These are phyloP conservation scores for Clistopyga incitator DNA, from an alignment of 2,888 invertebrate species.

Conservation along the genomic window DNA sequence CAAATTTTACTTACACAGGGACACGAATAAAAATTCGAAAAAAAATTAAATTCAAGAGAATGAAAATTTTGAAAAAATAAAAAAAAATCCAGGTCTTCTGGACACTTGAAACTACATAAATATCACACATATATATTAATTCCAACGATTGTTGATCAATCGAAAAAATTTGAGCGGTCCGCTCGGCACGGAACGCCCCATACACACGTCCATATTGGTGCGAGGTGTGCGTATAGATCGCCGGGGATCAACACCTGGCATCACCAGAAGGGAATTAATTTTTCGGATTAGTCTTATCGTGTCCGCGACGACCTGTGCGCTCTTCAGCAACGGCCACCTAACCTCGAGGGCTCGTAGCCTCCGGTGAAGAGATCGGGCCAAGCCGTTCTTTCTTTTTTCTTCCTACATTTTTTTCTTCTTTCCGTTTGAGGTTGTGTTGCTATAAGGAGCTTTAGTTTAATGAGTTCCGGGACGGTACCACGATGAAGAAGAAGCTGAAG, in stretches of 20 bases:
- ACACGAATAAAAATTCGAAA: no score
- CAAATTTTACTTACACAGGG: no score
- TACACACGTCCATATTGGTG: no score
- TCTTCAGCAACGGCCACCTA: conserved; percentile 69
- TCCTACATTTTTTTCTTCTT: conserved; percentile 27
- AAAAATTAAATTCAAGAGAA: no score
- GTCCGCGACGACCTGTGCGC: conserved; percentile 64
- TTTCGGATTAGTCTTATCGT: conserved; percentile 83
- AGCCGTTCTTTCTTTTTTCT: conserved; percentile 68
- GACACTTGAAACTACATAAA: no score
- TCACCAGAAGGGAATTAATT: conserved; percentile 81
- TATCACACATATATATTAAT: no score
- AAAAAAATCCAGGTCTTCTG: no score
- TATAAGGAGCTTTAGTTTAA: conserved; percentile 78
- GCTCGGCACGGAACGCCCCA: no score
- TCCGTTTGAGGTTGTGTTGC: neutral
- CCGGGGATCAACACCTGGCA: conserved; percentile 78
- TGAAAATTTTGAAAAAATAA: no score
- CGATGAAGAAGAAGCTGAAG: conserved; percentile 22
- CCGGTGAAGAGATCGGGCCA: conserved; percentile 74
- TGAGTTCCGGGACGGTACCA: conserved; percentile 74
- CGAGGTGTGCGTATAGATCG: neutral
- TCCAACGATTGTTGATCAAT: no score
- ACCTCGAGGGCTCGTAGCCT: conserved; percentile 3
- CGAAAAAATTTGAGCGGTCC: no score